Evolutionary conservation across 2,888 invertebrate genomes (phyloP).

Genomic region (Chelonus formosanus): DNA sequence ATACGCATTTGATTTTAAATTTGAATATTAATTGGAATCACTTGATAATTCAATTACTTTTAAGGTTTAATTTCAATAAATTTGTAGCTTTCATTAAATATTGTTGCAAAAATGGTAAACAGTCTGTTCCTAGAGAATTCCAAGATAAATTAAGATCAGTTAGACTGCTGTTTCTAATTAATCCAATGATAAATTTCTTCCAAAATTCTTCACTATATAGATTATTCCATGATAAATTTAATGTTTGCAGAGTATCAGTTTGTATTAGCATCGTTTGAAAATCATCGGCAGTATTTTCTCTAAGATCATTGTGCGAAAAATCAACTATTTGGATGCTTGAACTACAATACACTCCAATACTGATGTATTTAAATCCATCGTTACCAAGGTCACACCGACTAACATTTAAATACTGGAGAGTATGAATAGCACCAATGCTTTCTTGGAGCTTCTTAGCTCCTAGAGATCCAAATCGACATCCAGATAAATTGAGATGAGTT

Average conservation of each 20-base stretch:
- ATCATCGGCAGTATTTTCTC: slow-evolving; percentile 60
- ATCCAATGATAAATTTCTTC: slow-evolving; percentile 59
- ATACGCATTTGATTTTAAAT: not conserved
- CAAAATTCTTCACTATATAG: slow-evolving; percentile 63
- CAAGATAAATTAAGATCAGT: slow-evolving; percentile 64
- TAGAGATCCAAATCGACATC: slow-evolving; percentile 64
- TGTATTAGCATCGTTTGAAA: slow-evolving; percentile 62
- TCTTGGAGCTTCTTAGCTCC: slow-evolving; percentile 61
- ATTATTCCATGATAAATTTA: slow-evolving; percentile 69
- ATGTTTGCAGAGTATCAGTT: slow-evolving; percentile 63
- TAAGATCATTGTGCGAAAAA: slow-evolving; percentile 67
- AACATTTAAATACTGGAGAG: slow-evolving; percentile 61
- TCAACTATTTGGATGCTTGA: slow-evolving; percentile 61
- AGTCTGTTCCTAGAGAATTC: slow-evolving; percentile 64
- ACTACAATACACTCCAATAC: slow-evolving; percentile 57
- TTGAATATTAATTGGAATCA: too few species aligned
- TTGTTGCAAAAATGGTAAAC: slow-evolving; percentile 41
- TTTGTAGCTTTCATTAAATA: slow-evolving; percentile 42
- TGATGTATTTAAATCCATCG: slow-evolving; percentile 61
- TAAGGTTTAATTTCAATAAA: slow-evolving; percentile 49
- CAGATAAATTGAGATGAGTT: slow-evolving; percentile 57
- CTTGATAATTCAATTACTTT: slow-evolving; percentile 46
- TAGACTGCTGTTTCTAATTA: slow-evolving; percentile 57
- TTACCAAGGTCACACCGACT: slow-evolving; percentile 65
- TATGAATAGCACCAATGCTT: slow-evolving; percentile 56